These are phyloP conservation scores for Meganola albula DNA, from an alignment of 2,888 invertebrate genomes.

Conservation along the genomic window DNA sequence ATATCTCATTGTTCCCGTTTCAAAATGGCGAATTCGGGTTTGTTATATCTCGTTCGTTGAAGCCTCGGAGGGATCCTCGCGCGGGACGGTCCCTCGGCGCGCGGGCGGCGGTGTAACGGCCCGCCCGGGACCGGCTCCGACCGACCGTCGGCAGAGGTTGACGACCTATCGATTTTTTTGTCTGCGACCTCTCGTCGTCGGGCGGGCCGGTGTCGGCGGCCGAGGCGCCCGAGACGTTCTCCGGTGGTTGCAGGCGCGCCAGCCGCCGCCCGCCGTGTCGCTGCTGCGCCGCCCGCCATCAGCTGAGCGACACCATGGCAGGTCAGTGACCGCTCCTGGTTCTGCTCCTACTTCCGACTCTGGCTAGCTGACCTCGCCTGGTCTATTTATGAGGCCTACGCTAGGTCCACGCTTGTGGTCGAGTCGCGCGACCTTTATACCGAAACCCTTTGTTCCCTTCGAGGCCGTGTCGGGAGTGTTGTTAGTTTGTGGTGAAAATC, in stretches of 20 bases:
- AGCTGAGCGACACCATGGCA: slow-evolving; percentile 46
- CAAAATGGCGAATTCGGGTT: slow-evolving; percentile 75
- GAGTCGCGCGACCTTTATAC: slow-evolving; percentile 8
- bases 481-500: slow-evolving; percentile 41
- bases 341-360: slow-evolving; percentile 26
- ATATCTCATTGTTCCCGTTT: slow-evolving; percentile 77
- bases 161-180: slow-evolving; percentile 77
- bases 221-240: slow-evolving; percentile 44
- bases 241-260: slow-evolving; percentile 22
- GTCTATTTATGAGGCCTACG: background rate
- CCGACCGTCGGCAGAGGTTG: slow-evolving; percentile 66
- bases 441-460: slow-evolving; percentile 41
- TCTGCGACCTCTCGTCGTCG: slow-evolving; percentile 70
- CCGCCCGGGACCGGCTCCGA: slow-evolving; percentile 55
- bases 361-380: slow-evolving; percentile 21
- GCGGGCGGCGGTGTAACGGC: slow-evolving; percentile 42
- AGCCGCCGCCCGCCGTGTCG: slow-evolving; percentile 25
- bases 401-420: background rate
- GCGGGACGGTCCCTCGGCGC: slow-evolving; percentile 33
- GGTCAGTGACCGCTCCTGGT: slow-evolving; percentile 50
- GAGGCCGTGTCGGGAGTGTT: slow-evolving; percentile 7
- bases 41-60: slow-evolving; percentile 34
- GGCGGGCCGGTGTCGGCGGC: slow-evolving; percentile 55
- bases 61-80: slow-evolving; percentile 26
- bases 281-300: slow-evolving; percentile 32